phyloP scores from a whole-genome alignment of 2,113 vertebrate species.

The Pelusios castaneus region DNA sequence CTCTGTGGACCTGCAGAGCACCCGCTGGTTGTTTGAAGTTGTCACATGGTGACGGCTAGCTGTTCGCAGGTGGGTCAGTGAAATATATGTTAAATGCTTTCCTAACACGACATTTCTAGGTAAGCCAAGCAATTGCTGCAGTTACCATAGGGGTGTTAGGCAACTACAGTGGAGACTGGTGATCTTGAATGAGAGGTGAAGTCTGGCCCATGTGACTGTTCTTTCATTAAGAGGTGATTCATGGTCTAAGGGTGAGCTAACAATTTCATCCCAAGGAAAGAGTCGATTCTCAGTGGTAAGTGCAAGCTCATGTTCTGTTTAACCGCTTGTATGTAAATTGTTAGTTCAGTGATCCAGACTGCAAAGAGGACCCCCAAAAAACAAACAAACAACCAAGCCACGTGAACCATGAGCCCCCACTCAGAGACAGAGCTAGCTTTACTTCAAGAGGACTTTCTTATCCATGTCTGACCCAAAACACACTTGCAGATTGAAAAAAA shows the following conservation, averaged over 20 bases:
- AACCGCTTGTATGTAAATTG: neutral
- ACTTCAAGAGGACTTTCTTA: constrained; percentile 26
- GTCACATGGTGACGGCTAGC: neutral
- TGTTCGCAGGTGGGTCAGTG: neutral
- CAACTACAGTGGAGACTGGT: neutral
- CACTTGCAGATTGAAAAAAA: constrained; percentile 19
- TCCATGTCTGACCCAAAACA: constrained; percentile 6
- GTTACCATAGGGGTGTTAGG: neutral
- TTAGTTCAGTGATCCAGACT: neutral
- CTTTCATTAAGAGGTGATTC: constrained; percentile 32
- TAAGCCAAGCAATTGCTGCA: neutral
- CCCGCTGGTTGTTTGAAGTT: constrained; percentile 4
- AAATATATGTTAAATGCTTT: neutral
- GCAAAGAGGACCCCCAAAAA: constrained; percentile 14
- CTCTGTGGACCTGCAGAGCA: neutral
- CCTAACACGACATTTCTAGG: constrained; percentile 19
- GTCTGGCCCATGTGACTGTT: neutral
- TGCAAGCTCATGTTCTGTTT: neutral
- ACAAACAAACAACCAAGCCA: constrained; percentile 2
- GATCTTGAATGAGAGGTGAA: neutral
- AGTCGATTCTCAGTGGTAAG: neutral
- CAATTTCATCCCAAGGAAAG: neutral
- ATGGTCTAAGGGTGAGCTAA: neutral
- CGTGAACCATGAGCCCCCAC: neutral
- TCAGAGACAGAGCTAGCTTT: neutral